Base-by-base conservation (phyloP, 2,888 invertebrate species). In the Trachelus stipa region DNA sequence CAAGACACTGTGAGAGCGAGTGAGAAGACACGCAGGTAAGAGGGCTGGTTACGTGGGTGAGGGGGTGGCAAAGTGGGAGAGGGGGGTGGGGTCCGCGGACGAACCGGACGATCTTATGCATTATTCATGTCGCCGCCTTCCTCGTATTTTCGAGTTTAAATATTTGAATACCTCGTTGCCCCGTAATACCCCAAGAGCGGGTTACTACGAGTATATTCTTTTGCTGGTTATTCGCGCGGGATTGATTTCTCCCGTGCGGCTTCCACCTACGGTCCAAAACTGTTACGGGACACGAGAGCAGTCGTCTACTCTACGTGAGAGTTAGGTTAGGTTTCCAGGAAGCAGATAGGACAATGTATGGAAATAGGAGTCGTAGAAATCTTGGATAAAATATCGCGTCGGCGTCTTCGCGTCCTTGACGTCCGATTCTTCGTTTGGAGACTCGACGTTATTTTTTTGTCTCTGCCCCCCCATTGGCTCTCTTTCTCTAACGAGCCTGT, bases 91-190 rank as follows among this genome's bases (percentile, higher is more conserved):
- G 76, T 69, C 75, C 73, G 78, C 73, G 76, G 80, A 81, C 82
- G 84, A 85, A 68, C 73, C 76, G 86, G 84, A 84, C 83, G 86
- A 56, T 83, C 86, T 88, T 85, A 90, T 90, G 89, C 87, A 90
- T 91, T 87, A 90, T 90, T 90, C 90, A 91, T 90, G 83, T 80
- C 76, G 69, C 76, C 85, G 86, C 85, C 88, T 88, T 90, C 89
- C 84, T 85, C 88, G 88, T 90, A 89, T 91, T 91, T 90, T 89
- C 88, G 87, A 88, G 87, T 90, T 90, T 90, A 89, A 90, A 91
- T 91, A 91, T 91, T 91, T 90, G 89, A 91, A 90, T 90, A 89
- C 86, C 84, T 87, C 85, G 87, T 87, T 88, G 77, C 74, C 40
- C 76, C 73, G 40, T 76, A 76, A 78, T 74, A 33, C 4, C 31